Conservation (phyloP, 2,113 vertebrate genomes). For the Toxostoma redivivum region DNA sequence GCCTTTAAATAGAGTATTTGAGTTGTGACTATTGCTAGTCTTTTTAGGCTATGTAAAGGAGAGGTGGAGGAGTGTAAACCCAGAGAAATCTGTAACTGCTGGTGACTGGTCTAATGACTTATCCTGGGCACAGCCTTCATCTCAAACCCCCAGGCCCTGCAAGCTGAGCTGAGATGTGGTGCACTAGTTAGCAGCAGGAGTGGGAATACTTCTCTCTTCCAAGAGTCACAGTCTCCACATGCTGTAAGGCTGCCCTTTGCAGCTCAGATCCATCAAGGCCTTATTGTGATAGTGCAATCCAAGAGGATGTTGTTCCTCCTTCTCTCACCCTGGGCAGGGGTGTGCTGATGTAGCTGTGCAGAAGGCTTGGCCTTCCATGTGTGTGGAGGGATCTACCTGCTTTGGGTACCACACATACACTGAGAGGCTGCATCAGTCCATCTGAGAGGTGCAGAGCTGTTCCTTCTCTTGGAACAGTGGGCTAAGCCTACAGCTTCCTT, state of each 20-base stretch:
- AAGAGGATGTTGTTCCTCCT: neutral
- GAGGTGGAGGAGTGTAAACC: neutral
- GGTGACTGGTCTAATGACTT: neutral
- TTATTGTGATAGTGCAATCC: neutral
- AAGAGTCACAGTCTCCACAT: neutral
- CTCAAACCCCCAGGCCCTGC: neutral
- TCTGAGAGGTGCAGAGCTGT: neutral
- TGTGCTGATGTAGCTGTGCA: neutral
- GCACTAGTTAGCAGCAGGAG: neutral
- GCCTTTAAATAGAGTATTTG: conserved; percentile 16
- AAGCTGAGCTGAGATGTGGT: neutral
- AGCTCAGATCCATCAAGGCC: neutral
- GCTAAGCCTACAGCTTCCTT: neutral
- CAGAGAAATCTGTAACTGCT: neutral
- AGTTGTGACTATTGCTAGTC: conserved; percentile 8
- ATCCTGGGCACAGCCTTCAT: neutral
- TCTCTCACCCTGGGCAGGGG: neutral
- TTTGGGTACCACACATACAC: neutral
- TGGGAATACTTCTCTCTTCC: neutral
- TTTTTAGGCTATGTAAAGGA: neutral
- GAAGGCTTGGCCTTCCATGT: neutral
- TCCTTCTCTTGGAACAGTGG: neutral
- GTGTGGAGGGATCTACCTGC: neutral
- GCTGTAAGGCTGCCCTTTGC: neutral
- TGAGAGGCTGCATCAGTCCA: neutral